Base-by-base conservation (phyloP, 2,888 invertebrate genomes). In the Trissolcus brochymenae region DNA sequence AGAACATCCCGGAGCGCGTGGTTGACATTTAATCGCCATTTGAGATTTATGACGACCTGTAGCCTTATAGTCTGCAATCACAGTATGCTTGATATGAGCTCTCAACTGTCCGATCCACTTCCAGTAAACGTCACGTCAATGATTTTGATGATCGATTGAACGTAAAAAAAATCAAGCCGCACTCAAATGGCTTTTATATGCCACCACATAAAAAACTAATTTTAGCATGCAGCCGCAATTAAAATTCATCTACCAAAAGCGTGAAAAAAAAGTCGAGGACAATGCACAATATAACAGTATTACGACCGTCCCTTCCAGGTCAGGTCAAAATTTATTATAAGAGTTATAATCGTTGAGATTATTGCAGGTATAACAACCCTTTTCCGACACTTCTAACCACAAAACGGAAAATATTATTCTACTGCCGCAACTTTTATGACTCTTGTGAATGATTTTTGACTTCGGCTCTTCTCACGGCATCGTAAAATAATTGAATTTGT, bases 11-110 rank as follows among this genome's bases (percentile, higher is more conserved):
- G 81, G 80, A 78, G 81, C 81, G 79, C 83, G 83, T 66, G 80
- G 82, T 84, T 85, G 88, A 88, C 88, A 81, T 87, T 88, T 88
- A 88, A 87, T 87, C 86, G 85, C 85, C 82, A 76, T 75, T 76
- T 75, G 80, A 86, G 87, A 88, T 88, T 88, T 88, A 88, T 86
- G 88, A 86, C 81, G 72, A 81, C 76, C 80, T 81, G 71, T 73
- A 80, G 80, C 76, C 82, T 82, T 79, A 81, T 81, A 79, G 82
- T 79, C 68, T 80, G 65, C 76, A 78, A 81, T 84, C 81, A 80
- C 68, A 72, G 74, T 73, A 78, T 76, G 70, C 73, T 78, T 78
- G 62, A 76, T 76, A 73, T 60, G 71, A 60, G 67, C 79, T 76
- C 64, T 67, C 76, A 75, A 82, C 81, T 81, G 81, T 82, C 80